Conservation (phyloP, 2,888 invertebrate species). For the Protonemura montana region DNA sequence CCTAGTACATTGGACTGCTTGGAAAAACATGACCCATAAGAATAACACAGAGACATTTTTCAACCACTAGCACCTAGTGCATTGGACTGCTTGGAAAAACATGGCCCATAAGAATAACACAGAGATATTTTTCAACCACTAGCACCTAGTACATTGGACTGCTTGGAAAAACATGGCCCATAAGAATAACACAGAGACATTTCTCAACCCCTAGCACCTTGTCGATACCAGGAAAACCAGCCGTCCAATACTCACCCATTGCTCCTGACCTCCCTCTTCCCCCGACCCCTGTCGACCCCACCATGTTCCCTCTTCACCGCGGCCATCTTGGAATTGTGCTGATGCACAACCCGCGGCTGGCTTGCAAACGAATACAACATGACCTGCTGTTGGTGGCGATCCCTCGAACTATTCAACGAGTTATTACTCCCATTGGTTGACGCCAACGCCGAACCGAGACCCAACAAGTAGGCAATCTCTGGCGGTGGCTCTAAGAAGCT, state of each 20-base stretch:
- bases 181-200: too few species aligned
- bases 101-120: too few species aligned
- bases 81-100: too few species aligned
- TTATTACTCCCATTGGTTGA: conserved; percentile 57
- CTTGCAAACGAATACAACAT: conserved; percentile 55
- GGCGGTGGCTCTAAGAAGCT: conserved; percentile 81
- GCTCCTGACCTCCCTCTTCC: conserved; percentile 9
- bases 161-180: too few species aligned
- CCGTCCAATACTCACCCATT: conserved; percentile 25
- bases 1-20: too few species aligned
- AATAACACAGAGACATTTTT: too few species aligned
- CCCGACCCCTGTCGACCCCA: not conserved
- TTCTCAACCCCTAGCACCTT: too few species aligned
- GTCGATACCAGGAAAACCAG: too few species aligned
- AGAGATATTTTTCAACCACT: too few species aligned
- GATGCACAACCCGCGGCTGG: conserved; percentile 54
- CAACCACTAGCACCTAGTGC: too few species aligned
- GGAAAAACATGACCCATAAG: too few species aligned
- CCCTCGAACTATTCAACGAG: conserved; percentile 53
- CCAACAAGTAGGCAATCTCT: conserved; percentile 71
- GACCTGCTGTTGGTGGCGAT: conserved; percentile 49
- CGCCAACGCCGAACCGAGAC: conserved; percentile 59
- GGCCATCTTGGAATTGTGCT: not conserved
- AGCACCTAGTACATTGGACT: too few species aligned
- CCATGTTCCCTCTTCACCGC: not conserved